Conservation (phyloP, 2,888 invertebrate species). For the Dorcus parallelipipedus region DNA sequence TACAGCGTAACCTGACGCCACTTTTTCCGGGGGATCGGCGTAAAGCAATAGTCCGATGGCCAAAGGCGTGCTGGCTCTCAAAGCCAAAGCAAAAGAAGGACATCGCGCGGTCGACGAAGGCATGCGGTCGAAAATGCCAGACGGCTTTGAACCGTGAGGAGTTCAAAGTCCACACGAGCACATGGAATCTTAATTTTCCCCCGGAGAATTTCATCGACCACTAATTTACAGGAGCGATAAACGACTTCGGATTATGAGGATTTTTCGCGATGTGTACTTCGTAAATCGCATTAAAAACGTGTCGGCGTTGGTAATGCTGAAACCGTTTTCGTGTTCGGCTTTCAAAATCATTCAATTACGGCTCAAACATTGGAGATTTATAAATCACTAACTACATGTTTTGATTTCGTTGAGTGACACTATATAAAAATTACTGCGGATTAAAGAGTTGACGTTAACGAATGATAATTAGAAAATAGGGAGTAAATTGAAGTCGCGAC, state of each 20-base stretch:
- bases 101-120: conserved; percentile 10
- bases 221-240: background rate
- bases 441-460: background rate
- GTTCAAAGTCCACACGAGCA: conserved; percentile 8
- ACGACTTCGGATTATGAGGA: background rate
- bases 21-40: too few relatives aligned
- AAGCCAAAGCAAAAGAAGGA: conserved; percentile 28
- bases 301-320: background rate
- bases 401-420: too few relatives aligned
- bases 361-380: too few relatives aligned
- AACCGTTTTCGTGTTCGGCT: background rate
- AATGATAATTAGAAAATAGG: background rate
- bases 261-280: background rate
- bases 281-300: background rate
- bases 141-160: conserved; percentile 10
- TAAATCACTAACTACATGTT: too few relatives aligned
- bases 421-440: too few relatives aligned
- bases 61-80: conserved; percentile 4
- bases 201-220: background rate
- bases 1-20: too few relatives aligned
- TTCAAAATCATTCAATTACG: too few relatives aligned
- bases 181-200: conserved; percentile 9
- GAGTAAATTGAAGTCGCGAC: background rate
- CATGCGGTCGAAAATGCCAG: conserved; percentile 31
- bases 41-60: too few relatives aligned